Evolutionary conservation across 2,888 invertebrate genomes (phyloP).

Genomic region (Eumerus sabulonum): DNA sequence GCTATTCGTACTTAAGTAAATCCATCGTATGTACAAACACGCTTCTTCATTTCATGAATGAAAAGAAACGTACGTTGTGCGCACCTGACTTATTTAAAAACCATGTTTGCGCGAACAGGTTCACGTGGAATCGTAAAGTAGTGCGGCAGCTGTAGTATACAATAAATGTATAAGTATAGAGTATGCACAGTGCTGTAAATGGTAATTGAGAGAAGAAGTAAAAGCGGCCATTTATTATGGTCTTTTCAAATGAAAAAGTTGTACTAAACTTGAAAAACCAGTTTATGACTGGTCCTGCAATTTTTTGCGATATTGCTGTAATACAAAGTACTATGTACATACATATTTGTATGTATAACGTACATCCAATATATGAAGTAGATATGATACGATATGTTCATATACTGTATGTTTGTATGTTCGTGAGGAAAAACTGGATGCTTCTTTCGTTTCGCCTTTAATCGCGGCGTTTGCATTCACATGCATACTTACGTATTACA

Average conservation of each 20-base stretch:
- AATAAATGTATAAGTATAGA: background rate
- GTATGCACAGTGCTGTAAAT: slow-evolving; percentile 60
- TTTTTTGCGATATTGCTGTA: slow-evolving; percentile 41
- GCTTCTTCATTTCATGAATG: slow-evolving; percentile 55
- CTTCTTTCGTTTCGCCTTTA: slow-evolving; percentile 17
- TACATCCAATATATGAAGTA: no score
- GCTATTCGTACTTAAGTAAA: no score
- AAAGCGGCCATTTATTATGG: slow-evolving; percentile 66
- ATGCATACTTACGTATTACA: no score
- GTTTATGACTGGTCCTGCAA: slow-evolving; percentile 58
- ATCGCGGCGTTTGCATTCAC: no score
- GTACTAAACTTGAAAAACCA: slow-evolving; percentile 48
- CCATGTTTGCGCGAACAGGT: slow-evolving; percentile 60
- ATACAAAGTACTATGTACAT: slow-evolving; percentile 24
- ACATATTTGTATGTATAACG: no score
- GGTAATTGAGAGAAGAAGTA: slow-evolving; percentile 65
- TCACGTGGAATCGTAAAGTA: slow-evolving; percentile 54
- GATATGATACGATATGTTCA: no score
- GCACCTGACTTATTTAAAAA: slow-evolving; percentile 68
- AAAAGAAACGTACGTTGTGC: slow-evolving; percentile 62
- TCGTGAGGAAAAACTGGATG: slow-evolving; percentile 57
- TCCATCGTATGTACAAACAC: background rate
- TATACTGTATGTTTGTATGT: no score
- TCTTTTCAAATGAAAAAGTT: slow-evolving; percentile 1
- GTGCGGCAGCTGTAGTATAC: slow-evolving; percentile 23